Percentiles rank a stretch among this genome's conserved stretches.
Conservation (phyloP, 2,888 invertebrate genomes). For the Drosophila peninsularis region DNA sequence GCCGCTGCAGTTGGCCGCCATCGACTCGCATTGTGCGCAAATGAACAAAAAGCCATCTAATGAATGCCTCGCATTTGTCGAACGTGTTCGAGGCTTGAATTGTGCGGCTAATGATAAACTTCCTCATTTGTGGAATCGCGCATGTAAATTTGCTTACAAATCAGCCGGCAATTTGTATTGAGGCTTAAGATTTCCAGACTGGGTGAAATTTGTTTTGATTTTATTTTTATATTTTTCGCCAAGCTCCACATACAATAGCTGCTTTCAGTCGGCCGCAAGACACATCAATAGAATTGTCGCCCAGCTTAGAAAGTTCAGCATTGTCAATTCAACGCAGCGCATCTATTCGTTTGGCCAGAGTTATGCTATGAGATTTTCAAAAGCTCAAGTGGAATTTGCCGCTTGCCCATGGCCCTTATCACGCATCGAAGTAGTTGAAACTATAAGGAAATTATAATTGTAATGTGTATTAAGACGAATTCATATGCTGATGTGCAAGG, state of each 20-base stretch:
- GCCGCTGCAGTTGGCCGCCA: constrained; percentile 31
- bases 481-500: neutral
- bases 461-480: neutral
- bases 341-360: constrained; percentile 14
- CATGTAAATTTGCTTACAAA: constrained; percentile 49
- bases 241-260: constrained; percentile 16
- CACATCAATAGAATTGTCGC: constrained; percentile 51
- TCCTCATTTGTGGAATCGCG: constrained; percentile 64
- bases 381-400: constrained; percentile 25
- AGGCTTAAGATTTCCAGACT: constrained; percentile 25
- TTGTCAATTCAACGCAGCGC: constrained; percentile 19
- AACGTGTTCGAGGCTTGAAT: constrained; percentile 50
- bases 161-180: constrained; percentile 40
- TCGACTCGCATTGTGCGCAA: constrained; percentile 40
- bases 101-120: constrained; percentile 64
- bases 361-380: constrained; percentile 39
- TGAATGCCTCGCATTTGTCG: constrained; percentile 47
- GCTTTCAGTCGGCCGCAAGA: constrained; percentile 18
- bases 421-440: neutral
- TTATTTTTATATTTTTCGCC: constrained; percentile 14
- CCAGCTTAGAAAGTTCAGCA: constrained; percentile 65
- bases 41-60: constrained; percentile 55
- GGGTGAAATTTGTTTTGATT: constrained; percentile 58
- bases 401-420: constrained; percentile 4
- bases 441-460: neutral